Evolutionary conservation across 2,113 vertebrate genomes (phyloP), one percentile per base, ranked within the genome.

Genomic region (Vulpes ferrilata): DNA sequence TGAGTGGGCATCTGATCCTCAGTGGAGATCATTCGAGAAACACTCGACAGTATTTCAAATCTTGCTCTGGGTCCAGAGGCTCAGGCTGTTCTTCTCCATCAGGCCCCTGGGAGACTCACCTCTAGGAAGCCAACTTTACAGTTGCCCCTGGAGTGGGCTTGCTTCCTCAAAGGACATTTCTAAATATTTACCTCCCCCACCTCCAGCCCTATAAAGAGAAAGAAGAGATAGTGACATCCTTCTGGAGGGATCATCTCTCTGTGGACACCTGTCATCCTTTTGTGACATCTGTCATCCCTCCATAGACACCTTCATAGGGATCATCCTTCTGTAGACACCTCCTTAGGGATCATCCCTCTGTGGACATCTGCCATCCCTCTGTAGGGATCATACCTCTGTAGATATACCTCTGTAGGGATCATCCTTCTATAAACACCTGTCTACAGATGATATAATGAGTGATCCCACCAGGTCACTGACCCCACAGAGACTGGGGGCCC

Each of bases 401-500:
- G 43, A 43, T 43, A 43, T 43, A 43, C 43, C 6, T 43, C 43
- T 43, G 5, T 43, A 43, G 43, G 43, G 43, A 43, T 43, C 43
- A 43, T 43, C 43, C 43, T 43, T 43, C 6, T 43, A 43, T 43
- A 43, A 48, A 19, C 71, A 17, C 79, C 27, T 82, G 53, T 23
- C 9, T 22, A 20, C 12, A n/a, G 64, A 15, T 0, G 27, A 23
- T 7, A 23, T 48, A 43, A 4, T 17, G 19, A 5, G 25, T 9
- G 51, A 38, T 59, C 55, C 43, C 11, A 11, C 3, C 2, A 16
- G 1, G 4, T 7, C 4, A 27, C 11, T 30, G 0, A 2, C 35
- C 17, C 59, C 23, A n/a, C 1, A 2, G 20, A 53, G 43, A 38
- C 11, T 2, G 43, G 27, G 7, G 12, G n/a, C 7, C 20, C 2